A percentile compares a stretch with the other conserved stretches of the same genome.
These are phyloP conservation scores for Xiphias gladius DNA, from an alignment of 2,113 vertebrate genomes.

Conservation along the genomic window DNA sequence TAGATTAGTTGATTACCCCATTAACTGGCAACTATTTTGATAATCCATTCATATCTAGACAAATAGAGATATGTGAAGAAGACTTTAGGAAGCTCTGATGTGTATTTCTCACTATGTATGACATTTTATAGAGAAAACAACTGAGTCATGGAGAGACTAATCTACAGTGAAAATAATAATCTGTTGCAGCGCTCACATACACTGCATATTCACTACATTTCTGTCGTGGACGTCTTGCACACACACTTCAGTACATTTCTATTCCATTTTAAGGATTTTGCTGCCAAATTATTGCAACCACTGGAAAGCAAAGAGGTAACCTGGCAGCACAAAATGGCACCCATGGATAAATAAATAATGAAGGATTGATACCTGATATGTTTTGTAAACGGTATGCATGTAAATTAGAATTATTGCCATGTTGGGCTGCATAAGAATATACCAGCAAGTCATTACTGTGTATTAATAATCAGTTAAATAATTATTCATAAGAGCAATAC, in stretches of 20 bases:
- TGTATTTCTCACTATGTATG: neutral
- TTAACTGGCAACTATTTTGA: neutral
- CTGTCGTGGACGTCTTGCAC: neutral
- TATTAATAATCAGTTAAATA: neutral
- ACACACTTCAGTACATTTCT: neutral
- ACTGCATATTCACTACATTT: neutral
- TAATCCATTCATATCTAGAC: neutral
- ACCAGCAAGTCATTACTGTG: neutral
- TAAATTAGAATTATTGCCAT: neutral
- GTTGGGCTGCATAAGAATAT: neutral
- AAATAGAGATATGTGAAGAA: neutral
- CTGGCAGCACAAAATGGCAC: slow-evolving; percentile 70
- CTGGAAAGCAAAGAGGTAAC: neutral
- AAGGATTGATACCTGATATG: slow-evolving; percentile 37
- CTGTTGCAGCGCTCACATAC: no score
- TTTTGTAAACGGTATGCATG: neutral
- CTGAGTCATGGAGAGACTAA: neutral
- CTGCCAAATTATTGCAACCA: neutral
- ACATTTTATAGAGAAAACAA: neutral
- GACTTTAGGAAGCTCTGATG: neutral
- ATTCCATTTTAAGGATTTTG: neutral
- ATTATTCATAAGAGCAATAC: neutral
- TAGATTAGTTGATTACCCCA: neutral
- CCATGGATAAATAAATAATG: slow-evolving; percentile 67
- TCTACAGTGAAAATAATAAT: no score